These are phyloP conservation scores for Luffia ferchaultella DNA, from an alignment of 2,888 invertebrate genomes.

Conservation along the genomic window DNA sequence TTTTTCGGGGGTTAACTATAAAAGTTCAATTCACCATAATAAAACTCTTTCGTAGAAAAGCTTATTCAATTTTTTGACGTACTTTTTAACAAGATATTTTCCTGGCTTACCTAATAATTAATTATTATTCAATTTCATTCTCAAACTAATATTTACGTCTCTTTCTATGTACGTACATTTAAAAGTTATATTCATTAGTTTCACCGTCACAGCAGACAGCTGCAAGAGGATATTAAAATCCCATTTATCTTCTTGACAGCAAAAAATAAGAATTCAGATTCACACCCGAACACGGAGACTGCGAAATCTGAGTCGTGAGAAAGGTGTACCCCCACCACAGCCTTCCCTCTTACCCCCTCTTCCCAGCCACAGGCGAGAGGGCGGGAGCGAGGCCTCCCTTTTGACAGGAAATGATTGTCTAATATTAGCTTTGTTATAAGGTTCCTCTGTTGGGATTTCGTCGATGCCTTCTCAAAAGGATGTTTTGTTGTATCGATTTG, in stretches of 20 bases:
- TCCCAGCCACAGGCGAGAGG: conserved; percentile 26
- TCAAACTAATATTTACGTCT: too few species aligned
- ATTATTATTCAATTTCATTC: too few species aligned
- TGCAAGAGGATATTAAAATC: conserved; percentile 57
- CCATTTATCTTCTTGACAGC: conserved; percentile 50
- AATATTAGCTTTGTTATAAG: conserved; percentile 65
- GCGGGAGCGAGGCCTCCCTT: conserved; percentile 35
- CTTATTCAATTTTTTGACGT: too few species aligned
- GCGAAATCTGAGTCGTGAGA: conserved; percentile 51
- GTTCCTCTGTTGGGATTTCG: conserved; percentile 51
- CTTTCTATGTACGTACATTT: too few species aligned
- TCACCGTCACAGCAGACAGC: conserved; percentile 30
- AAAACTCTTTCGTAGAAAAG: too few species aligned
- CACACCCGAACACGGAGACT: conserved; percentile 52
- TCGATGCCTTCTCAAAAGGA: conserved; percentile 24
- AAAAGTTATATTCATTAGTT: not conserved
- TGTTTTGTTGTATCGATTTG: not conserved
- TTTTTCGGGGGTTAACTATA: too few species aligned
- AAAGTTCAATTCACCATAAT: too few species aligned
- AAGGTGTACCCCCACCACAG: conserved; percentile 35
- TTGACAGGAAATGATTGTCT: conserved; percentile 67
- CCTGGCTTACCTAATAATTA: too few species aligned
- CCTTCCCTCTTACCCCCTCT: conserved; percentile 23
- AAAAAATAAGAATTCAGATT: conserved; percentile 59
- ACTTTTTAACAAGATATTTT: too few species aligned